phyloP scores from a whole-genome alignment of 2,113 vertebrate species.

The Dicentrarchus labrax region DNA sequence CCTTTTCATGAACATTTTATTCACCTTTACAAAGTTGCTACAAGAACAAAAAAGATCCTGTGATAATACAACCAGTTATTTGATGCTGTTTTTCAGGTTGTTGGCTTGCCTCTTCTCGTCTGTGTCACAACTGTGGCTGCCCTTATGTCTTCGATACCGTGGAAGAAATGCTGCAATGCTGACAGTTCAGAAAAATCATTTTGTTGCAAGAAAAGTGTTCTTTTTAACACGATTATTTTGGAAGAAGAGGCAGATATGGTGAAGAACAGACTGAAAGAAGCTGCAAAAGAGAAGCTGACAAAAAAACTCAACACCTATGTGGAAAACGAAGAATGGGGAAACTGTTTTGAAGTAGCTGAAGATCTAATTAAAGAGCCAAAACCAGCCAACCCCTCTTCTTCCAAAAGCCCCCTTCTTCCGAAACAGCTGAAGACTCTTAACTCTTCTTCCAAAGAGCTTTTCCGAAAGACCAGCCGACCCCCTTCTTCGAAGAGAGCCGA shows the following conservation, averaged over 20 bases:
- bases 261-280: neutral
- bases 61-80: neutral
- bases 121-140: neutral
- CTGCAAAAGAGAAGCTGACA: neutral
- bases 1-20: no score
- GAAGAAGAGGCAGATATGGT: neutral
- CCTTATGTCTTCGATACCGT: neutral
- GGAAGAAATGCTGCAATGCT: neutral
- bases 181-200: neutral
- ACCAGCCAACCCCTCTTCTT: no score
- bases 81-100: neutral
- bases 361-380: neutral
- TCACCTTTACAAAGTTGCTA: no score
- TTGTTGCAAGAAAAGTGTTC: neutral
- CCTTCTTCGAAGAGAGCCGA: no score
- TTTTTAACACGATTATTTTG: neutral
- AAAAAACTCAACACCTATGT: neutral
- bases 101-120: neutral
- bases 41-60: no score
- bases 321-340: accelerated
- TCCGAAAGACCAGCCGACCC: no score
- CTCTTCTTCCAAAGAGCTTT: no score
- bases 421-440: no score
- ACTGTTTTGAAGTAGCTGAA: neutral
- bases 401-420: no score